Evolutionary conservation across 1,140 invertebrate genomes (phyloP).

Genomic region (Nautilus pompilius): DNA sequence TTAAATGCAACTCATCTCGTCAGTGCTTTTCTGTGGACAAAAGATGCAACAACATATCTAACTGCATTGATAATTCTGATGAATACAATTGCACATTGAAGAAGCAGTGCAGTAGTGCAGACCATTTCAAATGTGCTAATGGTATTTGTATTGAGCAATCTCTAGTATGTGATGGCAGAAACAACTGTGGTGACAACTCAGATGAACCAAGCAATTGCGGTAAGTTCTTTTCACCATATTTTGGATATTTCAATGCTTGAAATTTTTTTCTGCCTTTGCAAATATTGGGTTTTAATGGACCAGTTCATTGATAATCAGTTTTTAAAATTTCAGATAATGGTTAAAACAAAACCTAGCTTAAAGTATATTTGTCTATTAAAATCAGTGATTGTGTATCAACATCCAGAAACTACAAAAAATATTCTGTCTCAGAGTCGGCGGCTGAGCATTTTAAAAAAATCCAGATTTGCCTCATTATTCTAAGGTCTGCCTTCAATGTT

Average conservation of each 20-base stretch:
- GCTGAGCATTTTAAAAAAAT: no score
- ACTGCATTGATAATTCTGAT: slow-evolving; percentile 78
- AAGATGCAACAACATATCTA: slow-evolving; percentile 92
- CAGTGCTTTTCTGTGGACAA: slow-evolving; percentile 94
- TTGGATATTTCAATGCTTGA: no score
- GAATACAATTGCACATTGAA: slow-evolving; percentile 9
- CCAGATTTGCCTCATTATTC: no score
- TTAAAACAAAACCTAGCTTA: no score
- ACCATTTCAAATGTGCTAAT: background rate
- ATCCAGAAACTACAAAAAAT: no score
- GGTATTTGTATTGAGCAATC: background rate
- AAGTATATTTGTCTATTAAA: no score
- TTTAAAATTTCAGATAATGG: no score
- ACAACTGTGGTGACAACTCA: slow-evolving; percentile 55
- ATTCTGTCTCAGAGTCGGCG: no score
- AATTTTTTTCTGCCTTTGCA: slow-evolving; percentile 35
- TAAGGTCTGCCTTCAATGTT: no score
- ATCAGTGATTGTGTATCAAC: no score
- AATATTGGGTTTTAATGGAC: no score
- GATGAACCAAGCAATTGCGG: slow-evolving; percentile 61
- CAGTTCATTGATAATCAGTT: no score
- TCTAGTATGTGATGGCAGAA: slow-evolving; percentile 16
- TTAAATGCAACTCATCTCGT: slow-evolving; percentile 39
- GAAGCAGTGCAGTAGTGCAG: background rate
- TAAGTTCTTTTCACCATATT: slow-evolving; percentile 5